Base-by-base conservation (phyloP, 53 echinoderm and acorn worm species). In the Paracentrotus lividus region DNA sequence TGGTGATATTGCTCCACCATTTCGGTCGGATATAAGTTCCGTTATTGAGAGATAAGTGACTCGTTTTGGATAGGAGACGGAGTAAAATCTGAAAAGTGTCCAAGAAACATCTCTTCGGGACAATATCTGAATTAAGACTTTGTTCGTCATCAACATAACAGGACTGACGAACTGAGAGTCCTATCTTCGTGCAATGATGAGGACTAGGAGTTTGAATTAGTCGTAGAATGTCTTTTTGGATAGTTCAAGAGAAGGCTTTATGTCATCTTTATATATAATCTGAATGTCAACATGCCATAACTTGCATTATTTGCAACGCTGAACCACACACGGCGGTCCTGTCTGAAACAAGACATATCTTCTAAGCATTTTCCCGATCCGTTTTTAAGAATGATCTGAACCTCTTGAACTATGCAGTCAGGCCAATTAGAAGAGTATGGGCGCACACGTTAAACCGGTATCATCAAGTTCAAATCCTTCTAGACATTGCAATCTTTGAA, bases 1-100 rank as follows among this genome's bases (percentile, higher is more conserved):
- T 51, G 9, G 65, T 90, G 10, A 65, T 43, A 66, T 90, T 90
- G 0, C 44, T 43, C 90, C 90, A 90, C 65, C 65, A 90, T 49
- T 24, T 45, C 12, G 90, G 90, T 27, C 38, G 40, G 21, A 90
- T 34, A 52, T 65, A 90, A 8, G 90, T 44, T n/a, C 49, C 90
- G 43, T 67, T 66, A 8, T 8, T 29, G 49, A 44, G n/a, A 90
- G 34, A 90, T 64, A 26, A 90, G 65, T 12, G 67, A 90, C 40
- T 6, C 43, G 67, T 90, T 90, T 0, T 90, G 2, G 27, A 66
- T 64, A 42, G 24, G 38, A 49, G 68, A 27, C 27, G 85, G 85
- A 7, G 24, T 85, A 21, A 85, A 85, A 85, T 85, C 7, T 15
- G 24, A 38, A 85, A 26, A 43, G 52, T 85, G 85, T 49, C 85